Evolutionary conservation across 2,797 vertebrate species (phyloP).

Genomic region (Nannoperca obscura): DNA sequence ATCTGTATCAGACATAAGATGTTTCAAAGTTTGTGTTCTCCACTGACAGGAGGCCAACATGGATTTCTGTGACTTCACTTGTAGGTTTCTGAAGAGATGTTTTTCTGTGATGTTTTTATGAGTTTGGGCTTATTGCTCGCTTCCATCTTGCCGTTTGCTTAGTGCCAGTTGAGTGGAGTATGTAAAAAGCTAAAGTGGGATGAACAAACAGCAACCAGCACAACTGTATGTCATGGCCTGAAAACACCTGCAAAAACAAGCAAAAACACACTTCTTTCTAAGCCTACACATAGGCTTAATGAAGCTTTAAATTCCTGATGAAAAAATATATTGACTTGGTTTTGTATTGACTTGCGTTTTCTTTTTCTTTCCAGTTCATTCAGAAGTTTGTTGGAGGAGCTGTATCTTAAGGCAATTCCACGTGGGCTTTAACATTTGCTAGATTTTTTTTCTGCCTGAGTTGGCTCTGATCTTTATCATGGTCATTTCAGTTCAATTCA

Average conservation of each 20-base stretch:
- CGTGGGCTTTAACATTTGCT: slow-evolving; percentile 39
- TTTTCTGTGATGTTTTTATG: no score
- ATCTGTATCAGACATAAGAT: background rate
- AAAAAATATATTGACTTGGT: slow-evolving; percentile 5
- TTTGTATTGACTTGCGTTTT: slow-evolving; percentile 12
- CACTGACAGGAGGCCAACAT: no score
- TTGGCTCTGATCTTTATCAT: slow-evolving; percentile 71
- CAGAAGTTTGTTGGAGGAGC: slow-evolving; percentile 11
- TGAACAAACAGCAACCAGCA: background rate
- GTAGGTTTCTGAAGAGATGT: background rate
- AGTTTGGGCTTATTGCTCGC: background rate
- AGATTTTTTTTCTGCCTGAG: slow-evolving; percentile 42
- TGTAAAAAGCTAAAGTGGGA: background rate
- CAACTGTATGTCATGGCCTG: background rate
- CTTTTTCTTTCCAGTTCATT: slow-evolving; percentile 29
- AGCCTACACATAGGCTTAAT: background rate
- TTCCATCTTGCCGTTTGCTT: background rate
- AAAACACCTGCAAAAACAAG: background rate
- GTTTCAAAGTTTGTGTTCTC: no score
- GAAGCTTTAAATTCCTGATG: background rate
- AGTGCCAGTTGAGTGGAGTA: no score
- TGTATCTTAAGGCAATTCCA: slow-evolving; percentile 32
- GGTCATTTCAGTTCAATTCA: slow-evolving; percentile 66
- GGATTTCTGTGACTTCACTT: background rate
- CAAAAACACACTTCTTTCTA: background rate